Evolutionary conservation across 2,888 invertebrate genomes (phyloP).

Genomic region (Sphaerolaimus hirsutus): DNA sequence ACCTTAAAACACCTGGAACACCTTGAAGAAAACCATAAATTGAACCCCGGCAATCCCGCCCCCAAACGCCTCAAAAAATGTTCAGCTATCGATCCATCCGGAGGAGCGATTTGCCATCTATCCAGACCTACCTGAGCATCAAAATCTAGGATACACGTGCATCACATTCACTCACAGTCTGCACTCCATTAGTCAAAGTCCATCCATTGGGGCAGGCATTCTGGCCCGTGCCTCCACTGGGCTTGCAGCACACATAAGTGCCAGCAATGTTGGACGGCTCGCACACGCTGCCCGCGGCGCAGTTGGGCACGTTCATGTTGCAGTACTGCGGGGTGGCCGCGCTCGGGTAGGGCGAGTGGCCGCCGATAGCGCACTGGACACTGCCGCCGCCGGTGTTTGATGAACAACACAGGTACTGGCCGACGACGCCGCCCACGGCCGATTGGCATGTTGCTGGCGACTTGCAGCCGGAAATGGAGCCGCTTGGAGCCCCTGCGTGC

Average conservation of each 20-base stretch:
- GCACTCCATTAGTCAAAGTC: neutral
- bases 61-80: too few species aligned
- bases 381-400: too few species aligned
- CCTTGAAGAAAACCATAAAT: neutral
- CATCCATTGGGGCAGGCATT: conserved; percentile 1
- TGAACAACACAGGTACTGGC: conserved; percentile 4
- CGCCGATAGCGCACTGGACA: too few species aligned
- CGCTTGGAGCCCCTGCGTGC: neutral
- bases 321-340: neutral
- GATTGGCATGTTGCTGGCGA: conserved; percentile 2
- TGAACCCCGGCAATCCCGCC: too few species aligned
- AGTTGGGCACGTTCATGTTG: neutral
- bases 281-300: too few species aligned
- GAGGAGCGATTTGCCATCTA: too few species aligned
- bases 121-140: too few species aligned
- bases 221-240: neutral
- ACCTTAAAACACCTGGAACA: neutral
- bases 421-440: conserved; percentile 3
- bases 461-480: neutral
- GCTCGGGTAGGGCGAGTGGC: neutral
- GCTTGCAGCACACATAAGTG: neutral
- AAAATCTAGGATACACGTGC: too few species aligned
- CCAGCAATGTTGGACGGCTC: neutral
- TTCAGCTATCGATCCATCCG: too few species aligned
- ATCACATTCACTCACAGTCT: too few species aligned